Evolutionary conservation across 2,888 invertebrate species (phyloP).

Genomic region (Thecophora atra): DNA sequence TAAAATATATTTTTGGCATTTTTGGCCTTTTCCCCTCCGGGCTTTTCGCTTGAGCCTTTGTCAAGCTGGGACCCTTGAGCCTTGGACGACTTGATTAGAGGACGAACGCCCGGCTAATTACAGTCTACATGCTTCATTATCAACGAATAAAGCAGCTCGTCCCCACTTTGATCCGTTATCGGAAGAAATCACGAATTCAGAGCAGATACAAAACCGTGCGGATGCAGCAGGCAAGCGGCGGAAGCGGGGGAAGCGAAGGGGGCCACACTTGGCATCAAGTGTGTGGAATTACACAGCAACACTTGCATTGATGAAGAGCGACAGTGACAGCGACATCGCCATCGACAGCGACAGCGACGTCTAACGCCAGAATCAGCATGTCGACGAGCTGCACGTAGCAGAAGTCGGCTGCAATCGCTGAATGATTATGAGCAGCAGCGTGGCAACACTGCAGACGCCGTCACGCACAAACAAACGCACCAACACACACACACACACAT

Average conservation of each 20-base stretch:
- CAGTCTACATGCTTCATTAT: slow-evolving; percentile 2
- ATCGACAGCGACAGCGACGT: slow-evolving; percentile 15
- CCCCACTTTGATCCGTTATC: slow-evolving; percentile 1
- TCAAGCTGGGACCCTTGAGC: neutral
- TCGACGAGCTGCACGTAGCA: slow-evolving; percentile 12
- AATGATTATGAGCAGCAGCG: slow-evolving; percentile 29
- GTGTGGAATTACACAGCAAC: slow-evolving; percentile 7
- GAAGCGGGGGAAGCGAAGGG: neutral
- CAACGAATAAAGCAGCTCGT: slow-evolving; percentile 7
- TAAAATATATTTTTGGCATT: no score
- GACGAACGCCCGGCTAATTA: neutral
- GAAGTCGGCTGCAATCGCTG: slow-evolving; percentile 30
- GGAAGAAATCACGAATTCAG: slow-evolving; percentile 7
- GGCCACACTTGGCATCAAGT: neutral
- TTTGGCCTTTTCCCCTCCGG: no score
- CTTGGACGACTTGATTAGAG: slow-evolving; percentile 7
- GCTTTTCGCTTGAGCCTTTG: no score
- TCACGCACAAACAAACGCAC: neutral
- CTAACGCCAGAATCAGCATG: slow-evolving; percentile 21
- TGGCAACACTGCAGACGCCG: neutral
- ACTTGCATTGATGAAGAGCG: slow-evolving; percentile 30
- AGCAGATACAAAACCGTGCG: neutral
- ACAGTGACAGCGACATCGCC: slow-evolving; percentile 25
- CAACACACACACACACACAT: neutral
- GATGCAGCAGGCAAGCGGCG: neutral